Percentiles rank a stretch among this genome's conserved stretches.
These are phyloP conservation scores for Sebastes fasciatus DNA, from an alignment of 2,113 vertebrate genomes.

Conservation along the genomic window DNA sequence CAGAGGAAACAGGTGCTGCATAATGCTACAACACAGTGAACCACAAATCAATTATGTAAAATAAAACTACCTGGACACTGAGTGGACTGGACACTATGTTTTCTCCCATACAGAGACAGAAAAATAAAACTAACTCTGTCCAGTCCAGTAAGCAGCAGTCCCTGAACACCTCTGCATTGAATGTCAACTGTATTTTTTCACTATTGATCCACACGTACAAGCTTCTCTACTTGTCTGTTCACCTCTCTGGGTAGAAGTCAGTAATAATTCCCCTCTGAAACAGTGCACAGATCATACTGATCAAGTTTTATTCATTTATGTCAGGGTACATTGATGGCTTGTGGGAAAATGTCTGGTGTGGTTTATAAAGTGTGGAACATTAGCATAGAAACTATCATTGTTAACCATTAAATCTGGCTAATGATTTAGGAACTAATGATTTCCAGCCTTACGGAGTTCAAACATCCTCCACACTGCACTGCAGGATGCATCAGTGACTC, in stretches of 20 bases:
- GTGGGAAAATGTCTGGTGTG: not conserved
- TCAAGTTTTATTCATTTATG: not conserved
- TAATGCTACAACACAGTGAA: not conserved
- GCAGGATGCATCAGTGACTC: slow-evolving; percentile 52
- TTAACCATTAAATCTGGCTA: slow-evolving; percentile 2
- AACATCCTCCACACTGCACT: slow-evolving; percentile 36
- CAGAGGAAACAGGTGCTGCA: not conserved
- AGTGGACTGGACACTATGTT: slow-evolving; percentile 1
- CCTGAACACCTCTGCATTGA: not conserved
- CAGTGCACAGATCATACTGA: not conserved
- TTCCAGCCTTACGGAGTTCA: not conserved
- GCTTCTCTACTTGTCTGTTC: slow-evolving; percentile 1
- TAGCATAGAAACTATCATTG: not conserved
- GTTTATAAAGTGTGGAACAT: not conserved
- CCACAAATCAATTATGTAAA: not conserved
- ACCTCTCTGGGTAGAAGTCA: not conserved
- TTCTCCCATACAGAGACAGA: not conserved
- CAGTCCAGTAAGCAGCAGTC: slow-evolving; percentile 25
- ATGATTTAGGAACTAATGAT: slow-evolving; percentile 24
- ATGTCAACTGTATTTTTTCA: not conserved
- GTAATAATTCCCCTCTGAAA: not conserved
- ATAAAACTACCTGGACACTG: not conserved
- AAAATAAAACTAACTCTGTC: not conserved
- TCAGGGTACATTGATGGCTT: not conserved
- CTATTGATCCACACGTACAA: slow-evolving; percentile 47